A percentile compares a stretch with the other conserved stretches of the same genome.
These are phyloP conservation scores for Synanthedon vespiformis DNA, from an alignment of 2,888 invertebrate genomes.

Conservation along the genomic window DNA sequence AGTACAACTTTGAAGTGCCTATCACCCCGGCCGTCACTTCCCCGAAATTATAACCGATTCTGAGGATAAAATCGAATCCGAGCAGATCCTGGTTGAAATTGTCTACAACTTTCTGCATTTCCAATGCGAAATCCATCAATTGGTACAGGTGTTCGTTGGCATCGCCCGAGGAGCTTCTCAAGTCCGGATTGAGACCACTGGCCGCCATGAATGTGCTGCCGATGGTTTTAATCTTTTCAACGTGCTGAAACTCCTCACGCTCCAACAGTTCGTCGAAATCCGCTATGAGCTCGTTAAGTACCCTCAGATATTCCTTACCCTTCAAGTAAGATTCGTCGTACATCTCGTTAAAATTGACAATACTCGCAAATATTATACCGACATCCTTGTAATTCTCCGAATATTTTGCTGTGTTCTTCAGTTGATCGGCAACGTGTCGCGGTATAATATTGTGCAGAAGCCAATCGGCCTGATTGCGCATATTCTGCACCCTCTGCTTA, in stretches of 20 bases:
- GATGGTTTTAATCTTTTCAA: slow-evolving; percentile 98
- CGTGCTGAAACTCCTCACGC: slow-evolving; percentile 82
- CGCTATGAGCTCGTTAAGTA: slow-evolving; percentile 94
- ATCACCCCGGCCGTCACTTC: slow-evolving; percentile 98
- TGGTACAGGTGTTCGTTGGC: slow-evolving; percentile 85
- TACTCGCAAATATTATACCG: slow-evolving; percentile 95
- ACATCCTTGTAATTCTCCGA: slow-evolving; percentile 94
- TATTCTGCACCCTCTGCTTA: slow-evolving; percentile 87
- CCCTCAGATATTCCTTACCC: slow-evolving; percentile 93
- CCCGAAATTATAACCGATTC: slow-evolving; percentile 92
- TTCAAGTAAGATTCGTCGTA: slow-evolving; percentile 97
- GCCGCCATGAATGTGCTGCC: slow-evolving; percentile 98
- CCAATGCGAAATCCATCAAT: slow-evolving; percentile 93
- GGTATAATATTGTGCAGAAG: slow-evolving; percentile 97
- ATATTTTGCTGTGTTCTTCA: slow-evolving; percentile 93
- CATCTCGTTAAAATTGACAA: slow-evolving; percentile 97
- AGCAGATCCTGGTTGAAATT: slow-evolving; percentile 91
- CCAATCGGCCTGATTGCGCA: slow-evolving; percentile 97
- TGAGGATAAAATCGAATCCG: slow-evolving; percentile 87
- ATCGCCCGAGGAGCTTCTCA: slow-evolving; percentile 76
- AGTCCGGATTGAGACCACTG: slow-evolving; percentile 88
- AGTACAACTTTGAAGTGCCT: slow-evolving; percentile 94
- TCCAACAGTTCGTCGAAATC: slow-evolving; percentile 95
- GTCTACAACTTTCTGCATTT: slow-evolving; percentile 88
- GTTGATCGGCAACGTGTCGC: slow-evolving; percentile 91